Conservation (phyloP, 2,888 invertebrate genomes). For the Drosophila cognata region DNA sequence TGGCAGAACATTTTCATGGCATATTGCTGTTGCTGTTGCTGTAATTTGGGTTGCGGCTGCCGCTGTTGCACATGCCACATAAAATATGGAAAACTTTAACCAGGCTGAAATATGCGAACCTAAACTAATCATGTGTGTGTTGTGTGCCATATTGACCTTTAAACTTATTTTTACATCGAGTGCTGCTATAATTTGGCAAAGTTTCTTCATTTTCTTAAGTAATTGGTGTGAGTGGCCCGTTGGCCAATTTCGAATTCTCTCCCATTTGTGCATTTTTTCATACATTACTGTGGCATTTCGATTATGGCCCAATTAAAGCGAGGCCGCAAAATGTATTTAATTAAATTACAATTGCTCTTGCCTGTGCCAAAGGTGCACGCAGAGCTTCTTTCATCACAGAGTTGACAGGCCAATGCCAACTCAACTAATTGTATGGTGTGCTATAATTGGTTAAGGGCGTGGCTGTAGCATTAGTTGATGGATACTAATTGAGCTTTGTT, state of each 20-base stretch:
- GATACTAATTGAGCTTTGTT: neutral
- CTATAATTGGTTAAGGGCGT: conserved; percentile 16
- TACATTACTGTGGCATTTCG: conserved; percentile 1
- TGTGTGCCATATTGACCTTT: conserved; percentile 36
- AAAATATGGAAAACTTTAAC: conserved; percentile 64
- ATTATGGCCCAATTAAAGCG: conserved; percentile 6
- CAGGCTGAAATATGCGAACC: conserved; percentile 15
- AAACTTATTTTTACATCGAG: conserved; percentile 17
- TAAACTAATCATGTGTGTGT: neutral
- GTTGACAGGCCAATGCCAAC: conserved; percentile 9
- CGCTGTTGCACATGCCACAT: conserved; percentile 35
- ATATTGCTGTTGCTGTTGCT: conserved; percentile 2
- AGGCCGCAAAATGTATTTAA: neutral
- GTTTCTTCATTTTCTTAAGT: conserved; percentile 55
- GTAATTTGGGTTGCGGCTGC: neutral
- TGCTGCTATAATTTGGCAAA: conserved; percentile 55
- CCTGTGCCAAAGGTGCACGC: conserved; percentile 7
- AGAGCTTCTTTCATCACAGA: neutral
- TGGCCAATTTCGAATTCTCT: neutral
- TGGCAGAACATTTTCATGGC: conserved; percentile 31
- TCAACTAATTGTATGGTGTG: conserved; percentile 14
- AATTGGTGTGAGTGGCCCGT: conserved; percentile 32
- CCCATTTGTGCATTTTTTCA: conserved; percentile 6
- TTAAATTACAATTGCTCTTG: conserved; percentile 21
- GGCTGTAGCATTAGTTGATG: neutral